Evolutionary conservation across 2,113 vertebrate genomes (phyloP).

Genomic region (Plestiodon gilberti): DNA sequence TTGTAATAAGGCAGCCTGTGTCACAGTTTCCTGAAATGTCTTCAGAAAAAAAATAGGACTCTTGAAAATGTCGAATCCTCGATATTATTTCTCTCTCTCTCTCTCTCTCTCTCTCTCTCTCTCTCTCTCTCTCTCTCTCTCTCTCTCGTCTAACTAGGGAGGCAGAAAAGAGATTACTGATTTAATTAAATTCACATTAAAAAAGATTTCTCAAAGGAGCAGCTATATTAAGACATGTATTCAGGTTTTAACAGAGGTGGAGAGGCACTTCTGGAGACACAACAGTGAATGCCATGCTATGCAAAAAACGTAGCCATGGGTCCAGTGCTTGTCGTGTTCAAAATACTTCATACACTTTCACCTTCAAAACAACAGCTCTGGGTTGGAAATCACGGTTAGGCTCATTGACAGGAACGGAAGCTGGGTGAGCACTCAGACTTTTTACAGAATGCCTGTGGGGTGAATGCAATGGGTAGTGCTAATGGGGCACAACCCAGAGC

Average conservation of each 20-base stretch:
- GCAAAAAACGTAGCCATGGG: neutral
- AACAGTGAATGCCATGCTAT: neutral
- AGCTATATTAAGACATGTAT: constrained; percentile 34
- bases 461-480: neutral
- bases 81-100: constrained; percentile 22
- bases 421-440: neutral
- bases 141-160: constrained; percentile 20
- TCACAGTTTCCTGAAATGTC: constrained; percentile 36
- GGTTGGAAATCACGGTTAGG: neutral
- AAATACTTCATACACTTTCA: constrained; percentile 20
- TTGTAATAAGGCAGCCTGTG: constrained; percentile 21
- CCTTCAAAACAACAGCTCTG: neutral
- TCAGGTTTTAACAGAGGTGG: constrained; percentile 3
- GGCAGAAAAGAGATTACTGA: constrained; percentile 34
- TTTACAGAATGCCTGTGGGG: neutral
- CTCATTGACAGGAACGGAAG: neutral
- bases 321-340: neutral
- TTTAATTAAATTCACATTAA: constrained; percentile 35
- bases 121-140: neutral
- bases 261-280: neutral
- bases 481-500: too few relatives aligned
- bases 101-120: constrained; percentile 12
- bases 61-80: constrained; percentile 38
- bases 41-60: constrained; percentile 41
- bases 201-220: constrained; percentile 37